Evolutionary conservation across 1,140 invertebrate genomes (phyloP), one percentile per base, ranked within the genome.

Genomic region (Leguminivora glycinivorella): DNA sequence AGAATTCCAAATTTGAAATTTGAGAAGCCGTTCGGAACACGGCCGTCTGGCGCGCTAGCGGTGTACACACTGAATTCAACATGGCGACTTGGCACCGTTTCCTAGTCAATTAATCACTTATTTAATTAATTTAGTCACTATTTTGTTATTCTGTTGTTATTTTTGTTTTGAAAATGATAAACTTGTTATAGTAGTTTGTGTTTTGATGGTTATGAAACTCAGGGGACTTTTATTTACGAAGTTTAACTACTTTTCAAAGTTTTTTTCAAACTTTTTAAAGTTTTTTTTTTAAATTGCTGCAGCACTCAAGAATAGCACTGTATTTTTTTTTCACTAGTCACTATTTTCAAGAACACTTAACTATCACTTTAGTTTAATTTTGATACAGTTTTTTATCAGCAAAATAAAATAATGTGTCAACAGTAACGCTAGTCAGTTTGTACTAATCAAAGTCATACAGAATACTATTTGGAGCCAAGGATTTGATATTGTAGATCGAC

Each of bases 1-100:
- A 92, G 70, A 92, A 92, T 72, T 92, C 89, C 3, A 87, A 79
- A 75, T 90, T 87, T n/a, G 88, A 88, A 22, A 91, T 67, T 63
- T 77, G 73, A 22, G 84, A 85, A 2, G 76, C 82, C 0, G 79
- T 72, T 26, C 71, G 70, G 43, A 71, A 87, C 3, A 82, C 88
- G 68, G 75, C 81, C 71, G 85, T 69, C 4, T 70, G 68, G 0
- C 70, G 74, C 24, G 83, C 75, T 31, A 88, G 76, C 73, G 83
- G 83, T 34, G 70, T 75, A 74, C 82, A 87, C 10, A 91, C 89
- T 91, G 83, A 84, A 75, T 71, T 74, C 72, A 79, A 73, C 82
- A 85, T 87, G n/a, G 67, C 56, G 22, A 56, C 63, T 68, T 72
- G 70, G 66, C 66, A 72, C 47, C 22, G 47, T 52, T 52, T 52